Base-by-base conservation (phyloP, 1,140 invertebrate genomes). In the Amphibalanus amphitrite region DNA sequence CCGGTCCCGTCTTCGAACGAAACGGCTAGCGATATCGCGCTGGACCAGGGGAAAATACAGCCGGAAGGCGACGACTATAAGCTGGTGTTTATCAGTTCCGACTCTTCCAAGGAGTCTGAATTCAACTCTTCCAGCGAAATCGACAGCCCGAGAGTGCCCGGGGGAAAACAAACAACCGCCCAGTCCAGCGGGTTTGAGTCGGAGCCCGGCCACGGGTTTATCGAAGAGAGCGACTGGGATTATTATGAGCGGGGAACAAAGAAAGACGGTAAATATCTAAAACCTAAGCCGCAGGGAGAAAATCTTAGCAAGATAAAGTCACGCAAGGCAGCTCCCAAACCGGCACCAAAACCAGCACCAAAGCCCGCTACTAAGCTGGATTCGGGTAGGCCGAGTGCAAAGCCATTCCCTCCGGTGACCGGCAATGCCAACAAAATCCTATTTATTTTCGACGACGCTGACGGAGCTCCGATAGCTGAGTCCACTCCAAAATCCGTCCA, bases 21-120 rank as follows among this genome's bases (percentile, higher is more conserved):
- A 70, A 74, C 74, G 13, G 72, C 72, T 69, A 75, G 74, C 28
- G 77, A 77, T 67, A 75, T 78, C 71, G 72, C 75, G 1, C 74
- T 77, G 33, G 75, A 77, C 70, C 72, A 67, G 28, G 75, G 75
- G 33, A 78, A 76, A 71, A 76, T 78, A 15, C 69, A 69, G 28
- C 83, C 84, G 0, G 83, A 85, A 72, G 80, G 85, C 72, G 90
- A 93, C 78, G 91, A 93, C 80, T 91, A 92, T 77, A 88, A 89
- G 75, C 82, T 93, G 72, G 91, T 93, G 4, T 93, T 93, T 80
- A 88, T 93, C 76, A 91, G 89, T 77, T 79, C 80, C 26, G 90
- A 89, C 29, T 90, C 92, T 76, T 90, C 89, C 67, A 78, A 79
- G 71, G 75, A 75, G 33, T 78, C 78, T n/a, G 74, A 76, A 29